phyloP scores from a whole-genome alignment of 2,888 invertebrate species.

The Nemapogon koenigi region DNA sequence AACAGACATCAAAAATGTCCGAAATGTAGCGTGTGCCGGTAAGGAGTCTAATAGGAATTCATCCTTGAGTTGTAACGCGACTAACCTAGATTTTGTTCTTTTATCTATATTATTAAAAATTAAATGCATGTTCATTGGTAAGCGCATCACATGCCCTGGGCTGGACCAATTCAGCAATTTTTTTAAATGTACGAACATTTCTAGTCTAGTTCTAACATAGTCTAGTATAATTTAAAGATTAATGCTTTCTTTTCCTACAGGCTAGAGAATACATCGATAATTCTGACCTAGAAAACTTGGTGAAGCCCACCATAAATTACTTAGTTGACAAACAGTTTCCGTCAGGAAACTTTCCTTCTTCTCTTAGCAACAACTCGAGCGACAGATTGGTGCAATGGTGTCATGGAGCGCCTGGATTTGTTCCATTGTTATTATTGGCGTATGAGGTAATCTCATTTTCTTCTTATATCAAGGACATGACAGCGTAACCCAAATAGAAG shows the following conservation, averaged over 20 bases:
- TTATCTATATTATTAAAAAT: too few relatives aligned
- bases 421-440: slow-evolving; percentile 72
- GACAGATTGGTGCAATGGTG: slow-evolving; percentile 92
- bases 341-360: slow-evolving; percentile 81
- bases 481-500: too few relatives aligned
- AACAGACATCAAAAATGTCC: too few relatives aligned
- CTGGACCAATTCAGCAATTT: too few relatives aligned
- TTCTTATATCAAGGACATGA: slow-evolving; percentile 1
- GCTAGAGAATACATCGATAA: slow-evolving; percentile 61
- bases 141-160: too few relatives aligned
- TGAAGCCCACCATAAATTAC: slow-evolving; percentile 72
- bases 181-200: too few relatives aligned
- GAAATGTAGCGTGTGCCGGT: too few relatives aligned
- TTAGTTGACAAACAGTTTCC: slow-evolving; percentile 61
- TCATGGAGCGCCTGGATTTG: slow-evolving; percentile 91
- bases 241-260: slow-evolving; percentile 26
- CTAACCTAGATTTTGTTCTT: too few relatives aligned
- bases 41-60: too few relatives aligned
- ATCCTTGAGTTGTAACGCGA: too few relatives aligned
- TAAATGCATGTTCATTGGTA: too few relatives aligned
- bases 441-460: slow-evolving; percentile 57
- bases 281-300: slow-evolving; percentile 59
- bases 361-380: slow-evolving; percentile 66
- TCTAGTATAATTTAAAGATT: background rate
- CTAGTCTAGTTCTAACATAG: too few relatives aligned